phyloP scores from a whole-genome alignment of 2,113 vertebrate species.

The Sakesphorus luctuosus region DNA sequence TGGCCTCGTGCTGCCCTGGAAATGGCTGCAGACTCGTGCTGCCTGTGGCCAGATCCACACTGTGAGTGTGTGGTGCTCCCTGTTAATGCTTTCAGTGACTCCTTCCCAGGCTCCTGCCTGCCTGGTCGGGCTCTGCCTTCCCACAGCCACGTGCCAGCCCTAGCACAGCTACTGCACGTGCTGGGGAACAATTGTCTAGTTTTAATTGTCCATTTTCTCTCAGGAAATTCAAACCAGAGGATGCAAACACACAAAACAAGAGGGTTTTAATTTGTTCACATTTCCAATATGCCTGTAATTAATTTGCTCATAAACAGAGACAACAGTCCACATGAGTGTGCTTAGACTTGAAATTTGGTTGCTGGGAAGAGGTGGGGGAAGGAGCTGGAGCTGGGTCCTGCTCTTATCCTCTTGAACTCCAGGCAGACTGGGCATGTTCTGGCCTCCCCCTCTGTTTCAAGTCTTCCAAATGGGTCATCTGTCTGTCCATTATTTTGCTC shows the following conservation, averaged over 20 bases:
- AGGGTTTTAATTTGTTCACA: not conserved
- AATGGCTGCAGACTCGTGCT: not conserved
- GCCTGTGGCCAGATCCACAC: not conserved
- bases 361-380: not conserved
- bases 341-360: not conserved
- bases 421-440: not conserved
- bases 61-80: not conserved
- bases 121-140: not conserved
- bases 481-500: not conserved
- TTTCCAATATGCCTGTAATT: not conserved
- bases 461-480: not conserved
- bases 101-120: not conserved
- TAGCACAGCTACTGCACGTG: fast-evolving
- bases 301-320: not conserved
- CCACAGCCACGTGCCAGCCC: not conserved
- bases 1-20: not conserved
- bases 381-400: not conserved
- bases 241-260: not conserved
- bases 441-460: not conserved
- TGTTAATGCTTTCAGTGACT: not conserved
- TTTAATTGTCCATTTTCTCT: not conserved
- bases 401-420: not conserved
- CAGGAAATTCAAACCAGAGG: not conserved
- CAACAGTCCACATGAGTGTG: not conserved
- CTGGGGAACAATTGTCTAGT: not conserved